Evolutionary conservation across 2,113 vertebrate species (phyloP), one percentile per base, ranked within the genome.

Genomic region (Megalops atlanticus): DNA sequence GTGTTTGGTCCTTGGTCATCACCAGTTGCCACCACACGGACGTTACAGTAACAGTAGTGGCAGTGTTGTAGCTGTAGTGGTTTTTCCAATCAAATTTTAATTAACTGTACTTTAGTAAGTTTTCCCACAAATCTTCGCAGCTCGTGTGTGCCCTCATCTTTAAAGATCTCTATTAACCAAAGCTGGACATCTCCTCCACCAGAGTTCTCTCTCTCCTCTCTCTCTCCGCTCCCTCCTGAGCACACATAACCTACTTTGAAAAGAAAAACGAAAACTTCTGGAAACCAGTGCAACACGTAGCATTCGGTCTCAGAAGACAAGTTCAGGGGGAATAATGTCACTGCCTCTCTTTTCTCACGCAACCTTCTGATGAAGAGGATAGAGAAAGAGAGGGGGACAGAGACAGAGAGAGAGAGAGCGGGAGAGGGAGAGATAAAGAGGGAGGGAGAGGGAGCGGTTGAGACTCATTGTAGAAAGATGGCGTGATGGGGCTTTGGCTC

Each of bases 351-450:
- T 45, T 16, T 47, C 33, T 36, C 69, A 76, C 72, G 45, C 27
- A 82, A 74, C 74, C 85, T 88, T 64, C 58, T 64, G 58, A 64
- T 64, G n/a, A 64, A 64, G 24, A 24, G 52, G 58, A 64, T 64
- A 35, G 80, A 75, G 31, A 27, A 4, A 58, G 38, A 2, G n/a
- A 49, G 16, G 33, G 14, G 38, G 72, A 45, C 41, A 80, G 78
- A 52, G 78, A 14, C 7, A 54, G 43, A 74, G 43, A 27, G 70
- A 52, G 79, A 69, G 54, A 69, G 54, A 12, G 15, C 36, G 68
- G 72, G 41, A n/a, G 69, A 74, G 79, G 15, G 58, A 41, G 58
- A 24, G 58, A 80, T 31, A 47, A 45, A 80, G 70, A 11, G 68
- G 35, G 16, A 71, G n/a, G n/a, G 31, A 71, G 69, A 40, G 39